Base-by-base conservation (phyloP, 2,888 invertebrate species). In the Ectemnius cavifrons region DNA sequence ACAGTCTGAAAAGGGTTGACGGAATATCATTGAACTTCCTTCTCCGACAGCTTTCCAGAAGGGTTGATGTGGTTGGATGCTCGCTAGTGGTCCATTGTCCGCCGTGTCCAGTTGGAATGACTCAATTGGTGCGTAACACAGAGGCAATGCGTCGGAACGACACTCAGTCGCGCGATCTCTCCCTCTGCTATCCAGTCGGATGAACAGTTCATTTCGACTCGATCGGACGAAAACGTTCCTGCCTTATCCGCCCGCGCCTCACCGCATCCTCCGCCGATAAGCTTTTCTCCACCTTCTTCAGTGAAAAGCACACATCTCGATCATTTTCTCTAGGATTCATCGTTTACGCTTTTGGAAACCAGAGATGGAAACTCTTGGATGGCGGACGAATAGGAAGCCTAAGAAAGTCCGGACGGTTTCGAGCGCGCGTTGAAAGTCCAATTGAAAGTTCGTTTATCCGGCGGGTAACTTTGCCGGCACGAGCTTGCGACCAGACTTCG, bases 221-320 rank as follows among this genome's bases (percentile, higher is more conserved):
- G 60, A 72, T 67, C 78, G 80, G 78, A 78, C 71, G 70, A 49
- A 49, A 16, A 49, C 14, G 52, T 81, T 28, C 70, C 81, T 81
- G 63, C 69, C 58, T 75, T 72, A 80, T 74, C 74, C 60, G 18
- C n/a, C 60, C 27, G 18, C 57, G 27, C 63, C 5, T 2, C 37
- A 8, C 8, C 37, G 37, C 37, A 37, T 37, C 37, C 56, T 16
- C 66, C 13, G 70, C 63, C 60, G 81, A 75, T 80, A 75, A 80
- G 57, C 65, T 47, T 27, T 11, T 4, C 37, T 11, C 23, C 23
- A 23, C 23, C 23, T 23, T 23, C 23, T 3, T 2, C 23, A 23
- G 23, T 3, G 23, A 23, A 23, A 23, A 2, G n/a, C n/a, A n/a
- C 23, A 23, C 23, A 2, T 23, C 23, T 23, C 2, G 3, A 23